These are phyloP conservation scores for Colinus virginianus DNA, from an alignment of 2,113 vertebrate species.

Conservation along the genomic window DNA sequence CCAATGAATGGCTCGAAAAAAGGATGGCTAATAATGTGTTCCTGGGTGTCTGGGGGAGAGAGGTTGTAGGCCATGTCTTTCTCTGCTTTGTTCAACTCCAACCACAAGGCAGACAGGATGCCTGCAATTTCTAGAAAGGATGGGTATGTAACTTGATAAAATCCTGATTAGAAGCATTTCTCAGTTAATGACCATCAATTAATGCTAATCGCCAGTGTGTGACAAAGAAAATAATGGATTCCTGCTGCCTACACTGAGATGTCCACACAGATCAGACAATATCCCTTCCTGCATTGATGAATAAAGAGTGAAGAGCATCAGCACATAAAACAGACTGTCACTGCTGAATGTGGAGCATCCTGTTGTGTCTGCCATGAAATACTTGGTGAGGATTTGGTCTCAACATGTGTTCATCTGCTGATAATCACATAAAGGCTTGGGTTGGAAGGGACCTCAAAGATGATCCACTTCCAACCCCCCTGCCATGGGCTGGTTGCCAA, in stretches of 20 bases:
- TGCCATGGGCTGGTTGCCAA: too few species aligned
- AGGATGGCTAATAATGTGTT: accelerated
- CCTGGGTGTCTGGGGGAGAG: not conserved
- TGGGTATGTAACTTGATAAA: not conserved
- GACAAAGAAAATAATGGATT: conserved; percentile 8
- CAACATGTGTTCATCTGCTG: not conserved
- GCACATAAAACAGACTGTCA: not conserved
- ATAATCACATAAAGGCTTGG: too few species aligned
- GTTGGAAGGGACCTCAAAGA: too few species aligned
- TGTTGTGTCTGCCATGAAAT: not conserved
- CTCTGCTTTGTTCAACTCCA: not conserved
- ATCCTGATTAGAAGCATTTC: conserved; percentile 29
- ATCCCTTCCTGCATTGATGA: not conserved
- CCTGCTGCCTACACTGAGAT: not conserved
- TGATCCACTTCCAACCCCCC: too few species aligned
- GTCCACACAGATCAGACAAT: not conserved
- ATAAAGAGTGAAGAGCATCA: not conserved
- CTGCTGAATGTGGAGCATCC: not conserved
- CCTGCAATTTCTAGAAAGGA: not conserved
- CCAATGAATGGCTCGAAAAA: not conserved
- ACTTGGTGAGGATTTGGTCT: not conserved
- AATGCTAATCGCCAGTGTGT: conserved; percentile 1
- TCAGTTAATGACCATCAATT: conserved; percentile 36
- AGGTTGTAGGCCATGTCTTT: not conserved
- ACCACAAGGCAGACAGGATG: not conserved